phyloP scores from a whole-genome alignment of 92 coral and sea anemone genomes.

The Bergia puertoricense region DNA sequence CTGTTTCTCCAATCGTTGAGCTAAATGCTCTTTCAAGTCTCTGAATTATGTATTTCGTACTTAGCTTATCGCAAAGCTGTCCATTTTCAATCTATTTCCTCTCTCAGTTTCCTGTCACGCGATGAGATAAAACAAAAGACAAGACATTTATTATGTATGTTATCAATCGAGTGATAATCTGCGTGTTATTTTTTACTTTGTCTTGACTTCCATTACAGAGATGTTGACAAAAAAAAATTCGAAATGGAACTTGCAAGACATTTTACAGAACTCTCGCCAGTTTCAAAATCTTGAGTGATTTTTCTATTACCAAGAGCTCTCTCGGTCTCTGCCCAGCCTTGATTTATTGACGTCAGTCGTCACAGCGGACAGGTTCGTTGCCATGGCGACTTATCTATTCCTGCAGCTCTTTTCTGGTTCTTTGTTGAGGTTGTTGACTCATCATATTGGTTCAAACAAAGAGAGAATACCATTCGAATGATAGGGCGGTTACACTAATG shows the following conservation, averaged over 20 bases:
- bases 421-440: slow-evolving; percentile 37
- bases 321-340: background rate
- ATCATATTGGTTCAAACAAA: slow-evolving; percentile 34
- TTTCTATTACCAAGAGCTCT: no score
- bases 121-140: background rate
- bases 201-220: background rate
- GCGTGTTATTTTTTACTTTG: background rate
- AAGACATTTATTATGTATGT: background rate
- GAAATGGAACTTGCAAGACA: background rate
- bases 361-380: slow-evolving; percentile 28
- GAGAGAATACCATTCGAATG: slow-evolving; percentile 35
- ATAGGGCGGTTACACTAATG: slow-evolving; percentile 64
- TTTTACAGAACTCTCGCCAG: background rate
- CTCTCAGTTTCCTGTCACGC: background rate
- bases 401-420: slow-evolving; percentile 11
- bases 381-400: background rate
- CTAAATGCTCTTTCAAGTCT: background rate
- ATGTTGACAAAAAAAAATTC: background rate
- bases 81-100: background rate
- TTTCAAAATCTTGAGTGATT: background rate
- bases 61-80: background rate
- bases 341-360: slow-evolving; percentile 10
- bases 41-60: background rate
- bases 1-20: background rate
- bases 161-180: slow-evolving; percentile 17